These are phyloP conservation scores for Drosophila niveifrons DNA, from an alignment of 2,888 invertebrate species.

Conservation along the genomic window DNA sequence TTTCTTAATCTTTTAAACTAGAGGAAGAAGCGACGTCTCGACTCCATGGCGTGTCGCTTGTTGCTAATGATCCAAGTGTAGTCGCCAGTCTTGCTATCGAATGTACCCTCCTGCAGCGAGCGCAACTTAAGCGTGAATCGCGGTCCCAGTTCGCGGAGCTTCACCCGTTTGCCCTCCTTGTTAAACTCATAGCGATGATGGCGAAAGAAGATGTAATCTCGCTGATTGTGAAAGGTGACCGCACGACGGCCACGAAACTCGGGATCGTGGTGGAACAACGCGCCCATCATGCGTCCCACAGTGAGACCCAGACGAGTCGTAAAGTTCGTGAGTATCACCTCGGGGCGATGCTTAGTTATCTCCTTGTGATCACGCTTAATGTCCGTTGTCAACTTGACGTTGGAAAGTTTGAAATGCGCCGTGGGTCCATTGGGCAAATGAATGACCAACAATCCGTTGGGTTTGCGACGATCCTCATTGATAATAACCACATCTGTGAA, in stretches of 20 bases:
- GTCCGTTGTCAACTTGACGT: slow-evolving; percentile 95
- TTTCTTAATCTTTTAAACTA: slow-evolving; percentile 85
- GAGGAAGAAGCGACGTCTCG: slow-evolving; percentile 96
- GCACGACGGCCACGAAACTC: slow-evolving; percentile 97
- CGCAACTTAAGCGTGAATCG: slow-evolving; percentile 96
- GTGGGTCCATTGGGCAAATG: slow-evolving; percentile 99
- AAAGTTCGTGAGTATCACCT: slow-evolving; percentile 98
- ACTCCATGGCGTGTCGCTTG: slow-evolving; percentile 96
- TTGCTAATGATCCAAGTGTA: slow-evolving; percentile 98
- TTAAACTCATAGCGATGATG: slow-evolving; percentile 98
- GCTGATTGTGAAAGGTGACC: slow-evolving; percentile 99
- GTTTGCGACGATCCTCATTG: slow-evolving; percentile 96
- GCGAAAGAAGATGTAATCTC: slow-evolving; percentile 99
- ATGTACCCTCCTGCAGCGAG: slow-evolving; percentile 98
- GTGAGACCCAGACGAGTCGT: slow-evolving; percentile 96
- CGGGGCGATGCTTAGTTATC: slow-evolving; percentile 95
- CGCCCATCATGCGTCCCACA: slow-evolving; percentile 96
- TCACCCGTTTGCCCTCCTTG: slow-evolving; percentile 90
- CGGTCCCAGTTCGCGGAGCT: slow-evolving; percentile 97
- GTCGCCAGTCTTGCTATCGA: slow-evolving; percentile 98
- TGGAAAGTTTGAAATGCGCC: slow-evolving; percentile 97
- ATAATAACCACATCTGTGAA: slow-evolving; percentile 96
- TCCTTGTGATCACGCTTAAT: slow-evolving; percentile 92
- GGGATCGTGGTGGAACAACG: slow-evolving; percentile 97
- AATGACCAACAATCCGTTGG: slow-evolving; percentile 96